Base-by-base conservation (phyloP, 2,113 vertebrate species). In the Centropristis striata region DNA sequence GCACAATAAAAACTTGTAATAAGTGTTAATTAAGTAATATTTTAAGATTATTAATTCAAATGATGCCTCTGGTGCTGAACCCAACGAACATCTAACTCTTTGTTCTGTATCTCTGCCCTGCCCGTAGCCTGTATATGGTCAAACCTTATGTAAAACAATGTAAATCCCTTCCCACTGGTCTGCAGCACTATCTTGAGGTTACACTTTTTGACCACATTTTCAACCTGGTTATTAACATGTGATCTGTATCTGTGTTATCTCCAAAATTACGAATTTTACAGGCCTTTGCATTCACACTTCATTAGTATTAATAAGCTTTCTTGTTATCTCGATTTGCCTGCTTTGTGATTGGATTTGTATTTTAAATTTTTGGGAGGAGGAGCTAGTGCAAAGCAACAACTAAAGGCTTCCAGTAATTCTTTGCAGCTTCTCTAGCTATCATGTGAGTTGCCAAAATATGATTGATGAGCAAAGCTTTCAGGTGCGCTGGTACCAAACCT, bases 201-300 rank as follows among this genome's bases (percentile, higher is more conserved):
- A 59, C 51, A 41, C 67, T 21, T 41, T 4, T 41, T 18, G 41
- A 57, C 65, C 68, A 28, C 3, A 20, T 64, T 49, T 57, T 25
- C 55, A 32, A 23, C 8, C 36, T 18, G 20, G 23, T 5, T 44
- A 71, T 49, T 42, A 50, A 46, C 37, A 44, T 57, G 20, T 12
- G 39, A 61, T 61, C n/a, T 46, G 39, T 72, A 53, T 68, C 51
- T 49, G 0, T 57, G 21, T 49, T 55, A 71, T 71, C 68, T 61
- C 20, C 18, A 21, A 46, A 72, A 58, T 28, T 1, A 11, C 21
- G 46, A 13, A 28, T 55, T 18, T 51, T 6, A n/a, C 32, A 44
- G n/a, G 47, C 18, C 32, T 49, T 49, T 73, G 73, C 53, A 60
- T 66, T 66, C 39, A 27, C 1, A 20, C 9, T 25, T 0, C 6